phyloP scores from a whole-genome alignment of 2,888 invertebrate species.

The Scrobipalpa atriplicella region DNA sequence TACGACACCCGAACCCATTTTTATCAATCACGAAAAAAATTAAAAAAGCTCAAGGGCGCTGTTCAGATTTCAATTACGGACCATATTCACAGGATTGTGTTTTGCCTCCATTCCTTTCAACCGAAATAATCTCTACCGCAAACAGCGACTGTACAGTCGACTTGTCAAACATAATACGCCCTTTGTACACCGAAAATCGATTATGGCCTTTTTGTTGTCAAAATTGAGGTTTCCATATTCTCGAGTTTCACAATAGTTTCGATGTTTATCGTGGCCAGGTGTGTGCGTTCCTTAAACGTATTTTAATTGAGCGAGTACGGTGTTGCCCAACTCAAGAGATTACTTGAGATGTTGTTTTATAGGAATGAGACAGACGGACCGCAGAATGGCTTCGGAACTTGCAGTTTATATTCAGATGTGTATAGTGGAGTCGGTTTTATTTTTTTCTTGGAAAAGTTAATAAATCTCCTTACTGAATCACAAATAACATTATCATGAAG shows the following conservation, averaged over 20 bases:
- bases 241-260: constrained; percentile 78
- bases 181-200: constrained; percentile 79
- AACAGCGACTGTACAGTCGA: constrained; percentile 78
- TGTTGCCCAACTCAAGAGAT: constrained; percentile 35
- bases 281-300: constrained; percentile 67
- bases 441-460: too few species aligned
- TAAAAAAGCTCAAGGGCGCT: constrained; percentile 64
- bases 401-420: neutral
- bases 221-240: constrained; percentile 80
- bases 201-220: constrained; percentile 82
- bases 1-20: constrained; percentile 49
- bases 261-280: constrained; percentile 80
- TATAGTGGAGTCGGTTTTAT: too few species aligned
- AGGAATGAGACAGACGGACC: neutral
- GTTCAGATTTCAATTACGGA: constrained; percentile 77
- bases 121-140: constrained; percentile 82
- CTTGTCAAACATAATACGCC: constrained; percentile 79
- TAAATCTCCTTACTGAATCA: too few species aligned
- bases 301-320: constrained; percentile 72
- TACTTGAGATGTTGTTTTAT: neutral
- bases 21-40: constrained; percentile 45
- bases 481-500: too few species aligned
- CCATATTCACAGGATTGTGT: constrained; percentile 75
- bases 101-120: constrained; percentile 81
- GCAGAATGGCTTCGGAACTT: too few species aligned